Percentiles rank a stretch among this genome's conserved stretches.
Conservation (phyloP, 2,113 vertebrate species). For the Salvelinus alpinus region DNA sequence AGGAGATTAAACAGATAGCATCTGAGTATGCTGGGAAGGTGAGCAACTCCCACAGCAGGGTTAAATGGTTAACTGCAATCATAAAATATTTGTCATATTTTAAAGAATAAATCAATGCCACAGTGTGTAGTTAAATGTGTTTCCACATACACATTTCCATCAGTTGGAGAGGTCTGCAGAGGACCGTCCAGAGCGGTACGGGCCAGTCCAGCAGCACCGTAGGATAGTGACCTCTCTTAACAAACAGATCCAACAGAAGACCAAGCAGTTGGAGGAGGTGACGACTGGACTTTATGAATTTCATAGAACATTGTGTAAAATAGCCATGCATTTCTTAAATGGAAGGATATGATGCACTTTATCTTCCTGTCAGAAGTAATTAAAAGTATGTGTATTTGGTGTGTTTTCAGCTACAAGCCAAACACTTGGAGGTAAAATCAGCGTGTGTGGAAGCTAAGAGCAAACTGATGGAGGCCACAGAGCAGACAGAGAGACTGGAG, state of each 20-base stretch:
- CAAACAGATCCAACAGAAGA: constrained; percentile 89
- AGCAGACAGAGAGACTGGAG: constrained; percentile 75
- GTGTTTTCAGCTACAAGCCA: constrained; percentile 76
- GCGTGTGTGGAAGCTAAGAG: constrained; percentile 78
- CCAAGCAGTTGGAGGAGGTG: constrained; percentile 85
- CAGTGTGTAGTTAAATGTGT: too few relatives aligned
- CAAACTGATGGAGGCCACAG: constrained; percentile 72
- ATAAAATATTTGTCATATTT: too few relatives aligned
- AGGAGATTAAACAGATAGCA: constrained; percentile 94
- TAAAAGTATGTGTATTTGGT: constrained; percentile 4
- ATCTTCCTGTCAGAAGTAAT: background rate
- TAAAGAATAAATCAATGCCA: too few relatives aligned
- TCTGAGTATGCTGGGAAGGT: constrained; percentile 88
- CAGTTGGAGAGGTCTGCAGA: constrained; percentile 84
- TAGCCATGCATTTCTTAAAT: background rate
- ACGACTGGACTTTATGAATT: too few relatives aligned
- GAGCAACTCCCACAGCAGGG: constrained; percentile 10
- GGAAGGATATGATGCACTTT: too few relatives aligned
- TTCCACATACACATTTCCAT: constrained; percentile 48
- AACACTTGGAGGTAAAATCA: constrained; percentile 74
- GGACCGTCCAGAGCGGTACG: constrained; percentile 83
- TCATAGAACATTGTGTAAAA: too few relatives aligned
- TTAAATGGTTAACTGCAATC: too few relatives aligned
- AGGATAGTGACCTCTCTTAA: constrained; percentile 82
- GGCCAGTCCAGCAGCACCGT: constrained; percentile 84